phyloP scores from a whole-genome alignment of 2,888 invertebrate genomes.

The Antitype chi region DNA sequence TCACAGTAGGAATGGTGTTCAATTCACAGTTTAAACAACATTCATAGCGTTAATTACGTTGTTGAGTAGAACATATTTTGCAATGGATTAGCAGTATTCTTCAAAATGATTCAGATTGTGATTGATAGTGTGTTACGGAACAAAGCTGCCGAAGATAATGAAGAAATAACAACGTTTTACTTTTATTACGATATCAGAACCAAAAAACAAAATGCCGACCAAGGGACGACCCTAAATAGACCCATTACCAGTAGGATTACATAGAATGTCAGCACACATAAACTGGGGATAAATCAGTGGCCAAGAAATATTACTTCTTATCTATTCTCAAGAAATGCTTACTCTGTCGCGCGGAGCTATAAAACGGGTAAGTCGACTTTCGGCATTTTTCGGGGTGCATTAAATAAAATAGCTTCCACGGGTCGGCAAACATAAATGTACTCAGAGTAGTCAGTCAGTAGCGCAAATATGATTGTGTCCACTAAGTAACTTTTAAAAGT shows the following conservation, averaged over 20 bases:
- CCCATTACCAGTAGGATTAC: slow-evolving; percentile 48
- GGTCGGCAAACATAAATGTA: neutral
- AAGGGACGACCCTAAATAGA: slow-evolving; percentile 28
- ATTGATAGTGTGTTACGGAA: no score
- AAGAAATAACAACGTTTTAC: no score
- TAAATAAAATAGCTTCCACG: slow-evolving; percentile 3
- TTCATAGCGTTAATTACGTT: no score
- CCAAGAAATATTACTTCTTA: slow-evolving; percentile 44
- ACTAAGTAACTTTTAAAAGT: neutral
- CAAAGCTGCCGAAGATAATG: no score
- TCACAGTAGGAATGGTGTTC: no score
- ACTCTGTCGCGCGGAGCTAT: slow-evolving; percentile 4
- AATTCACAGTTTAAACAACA: no score
- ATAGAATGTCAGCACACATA: slow-evolving; percentile 37
- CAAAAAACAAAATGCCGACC: neutral
- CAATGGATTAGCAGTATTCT: no score
- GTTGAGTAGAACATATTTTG: no score
- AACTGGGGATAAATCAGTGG: slow-evolving; percentile 32
- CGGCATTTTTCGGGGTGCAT: slow-evolving; percentile 7
- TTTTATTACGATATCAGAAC: neutral
- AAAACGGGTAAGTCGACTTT: slow-evolving; percentile 27
- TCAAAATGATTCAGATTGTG: no score
- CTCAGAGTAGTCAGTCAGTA: no score
- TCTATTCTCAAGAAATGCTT: slow-evolving; percentile 29
- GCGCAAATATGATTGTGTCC: no score